Conservation (phyloP, 1,140 invertebrate genomes). For the Hyphantria cunea region DNA sequence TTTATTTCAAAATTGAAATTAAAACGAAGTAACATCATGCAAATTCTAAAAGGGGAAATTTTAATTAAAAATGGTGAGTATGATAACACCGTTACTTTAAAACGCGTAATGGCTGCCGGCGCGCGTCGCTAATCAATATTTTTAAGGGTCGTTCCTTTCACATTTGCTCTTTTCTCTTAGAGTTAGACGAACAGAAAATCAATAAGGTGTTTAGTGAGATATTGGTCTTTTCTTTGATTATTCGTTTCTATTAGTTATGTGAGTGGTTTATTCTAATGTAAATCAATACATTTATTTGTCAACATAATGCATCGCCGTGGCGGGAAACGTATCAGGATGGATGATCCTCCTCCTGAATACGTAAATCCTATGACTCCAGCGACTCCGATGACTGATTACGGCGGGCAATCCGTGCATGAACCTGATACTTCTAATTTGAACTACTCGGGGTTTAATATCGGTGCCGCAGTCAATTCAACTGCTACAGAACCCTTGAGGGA, state of each 20-base stretch:
- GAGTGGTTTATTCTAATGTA: not conserved
- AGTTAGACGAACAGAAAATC: not conserved
- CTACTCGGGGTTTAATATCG: slow-evolving; percentile 68
- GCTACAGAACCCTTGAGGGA: slow-evolving; percentile 51
- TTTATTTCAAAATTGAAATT: too few relatives aligned
- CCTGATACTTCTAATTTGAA: slow-evolving; percentile 63
- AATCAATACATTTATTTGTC: not conserved
- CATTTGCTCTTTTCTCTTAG: not conserved
- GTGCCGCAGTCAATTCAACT: slow-evolving; percentile 57
- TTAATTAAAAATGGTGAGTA: too few relatives aligned
- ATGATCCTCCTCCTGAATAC: slow-evolving; percentile 93
- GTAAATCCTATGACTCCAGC: slow-evolving; percentile 91
- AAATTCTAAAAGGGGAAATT: too few relatives aligned
- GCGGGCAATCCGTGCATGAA: slow-evolving; percentile 74
- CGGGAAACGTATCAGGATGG: slow-evolving; percentile 94
- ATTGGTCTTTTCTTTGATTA: not conserved
- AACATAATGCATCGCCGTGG: slow-evolving; percentile 89
- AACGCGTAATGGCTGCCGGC: slow-evolving; percentile 24
- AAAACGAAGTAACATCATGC: too few relatives aligned
- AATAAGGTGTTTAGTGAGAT: not conserved
- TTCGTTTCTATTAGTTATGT: slow-evolving; percentile 1
- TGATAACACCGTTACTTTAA: too few relatives aligned
- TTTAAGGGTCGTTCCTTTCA: not conserved
- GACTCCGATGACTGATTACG: slow-evolving; percentile 76
- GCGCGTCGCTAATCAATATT: slow-evolving; percentile 8